Evolutionary conservation across 2,797 vertebrate species (phyloP), one percentile per base, ranked within the genome.

Genomic region (Labeo calbasu): DNA sequence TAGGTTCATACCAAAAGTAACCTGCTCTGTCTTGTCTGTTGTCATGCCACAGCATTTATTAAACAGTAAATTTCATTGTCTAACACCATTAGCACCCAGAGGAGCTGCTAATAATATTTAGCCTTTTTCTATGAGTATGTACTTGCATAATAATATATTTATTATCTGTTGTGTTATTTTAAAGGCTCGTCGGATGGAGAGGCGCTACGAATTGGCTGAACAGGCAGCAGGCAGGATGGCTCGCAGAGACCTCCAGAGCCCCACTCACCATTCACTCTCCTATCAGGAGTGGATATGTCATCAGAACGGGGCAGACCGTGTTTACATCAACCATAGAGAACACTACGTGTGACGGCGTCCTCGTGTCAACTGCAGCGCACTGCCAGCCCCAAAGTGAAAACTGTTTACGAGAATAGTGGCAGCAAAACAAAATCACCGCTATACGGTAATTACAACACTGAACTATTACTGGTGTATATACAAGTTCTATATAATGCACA

Each of bases 241-340:
- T 32, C 90, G 68, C 0, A 46, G 66, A 0, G 87, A 87, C 21
- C 9, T 73, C 14, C 91, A 51, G 6, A 88, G 85, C 82, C 88
- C 91, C 84, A 46, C 88, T 84, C 92, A 92, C 78, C 92, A 92
- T 87, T 90, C 87, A 0, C 84, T 77, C 73, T 88, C 94, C 79
- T 92, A 86, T 46, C 93, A 94, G 87, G 94, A 95, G 88, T 96
- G 95, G 95, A 91, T 95, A 77, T 95, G 94, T 89, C 95, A 95
- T 77, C 94, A 94, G 88, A 95, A 92, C 0, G 94, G 94, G 66
- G 90, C 92, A 0, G 95, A 96, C 76, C 92, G 77, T 1, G 92
- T 96, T 61, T 95, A 93, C 90, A 95, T 95, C 92, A 95, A 95
- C 92, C 95, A 94, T 88, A 92, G 93, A 32, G 95, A 96, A 88